Percentiles rank a stretch among this genome's conserved stretches.
Evolutionary conservation across 2,797 vertebrate genomes (phyloP).

Genomic region (Spinibarbus caldwelli): DNA sequence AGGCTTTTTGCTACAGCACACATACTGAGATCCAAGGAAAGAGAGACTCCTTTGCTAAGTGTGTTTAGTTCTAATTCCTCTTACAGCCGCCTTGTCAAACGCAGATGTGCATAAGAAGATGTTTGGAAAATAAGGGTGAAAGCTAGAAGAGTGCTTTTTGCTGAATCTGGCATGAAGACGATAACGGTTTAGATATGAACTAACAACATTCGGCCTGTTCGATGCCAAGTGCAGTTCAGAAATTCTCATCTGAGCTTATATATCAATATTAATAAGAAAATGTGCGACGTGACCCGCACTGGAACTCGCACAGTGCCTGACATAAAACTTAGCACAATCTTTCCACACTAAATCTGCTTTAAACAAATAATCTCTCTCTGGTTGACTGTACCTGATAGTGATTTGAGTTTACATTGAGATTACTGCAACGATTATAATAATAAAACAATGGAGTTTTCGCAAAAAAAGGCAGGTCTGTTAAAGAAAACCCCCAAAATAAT

Average conservation of each 20-base stretch:
- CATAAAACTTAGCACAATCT: conserved; percentile 51
- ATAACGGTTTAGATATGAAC: neutral
- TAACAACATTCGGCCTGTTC: conserved; percentile 30
- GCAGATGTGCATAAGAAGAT: conserved; percentile 24
- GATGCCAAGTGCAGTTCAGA: conserved; percentile 41
- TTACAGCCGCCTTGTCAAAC: conserved; percentile 32
- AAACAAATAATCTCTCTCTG: conserved; percentile 59
- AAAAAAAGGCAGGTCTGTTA: conserved; percentile 54
- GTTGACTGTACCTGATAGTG: conserved; percentile 42
- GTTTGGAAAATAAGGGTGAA: conserved; percentile 18
- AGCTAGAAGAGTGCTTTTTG: conserved; percentile 3
- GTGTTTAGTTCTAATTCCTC: conserved; percentile 22
- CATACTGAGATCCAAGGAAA: conserved; percentile 17
- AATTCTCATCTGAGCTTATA: conserved; percentile 33
- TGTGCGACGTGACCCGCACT: conserved; percentile 11
- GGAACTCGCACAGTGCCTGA: conserved; percentile 30
- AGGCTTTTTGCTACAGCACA: conserved; percentile 29
- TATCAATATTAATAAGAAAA: conserved; percentile 32
- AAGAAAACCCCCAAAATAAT: neutral
- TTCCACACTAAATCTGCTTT: conserved; percentile 63
- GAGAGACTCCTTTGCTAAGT: conserved; percentile 41
- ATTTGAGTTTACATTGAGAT: conserved; percentile 38
- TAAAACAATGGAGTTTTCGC: conserved; percentile 57
- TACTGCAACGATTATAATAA: conserved; percentile 49
- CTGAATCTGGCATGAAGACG: conserved; percentile 14